Percentiles rank a stretch among this genome's conserved stretches.
phyloP scores from a whole-genome alignment of 2,888 invertebrate species.

The Hipparchia sbordonii region DNA sequence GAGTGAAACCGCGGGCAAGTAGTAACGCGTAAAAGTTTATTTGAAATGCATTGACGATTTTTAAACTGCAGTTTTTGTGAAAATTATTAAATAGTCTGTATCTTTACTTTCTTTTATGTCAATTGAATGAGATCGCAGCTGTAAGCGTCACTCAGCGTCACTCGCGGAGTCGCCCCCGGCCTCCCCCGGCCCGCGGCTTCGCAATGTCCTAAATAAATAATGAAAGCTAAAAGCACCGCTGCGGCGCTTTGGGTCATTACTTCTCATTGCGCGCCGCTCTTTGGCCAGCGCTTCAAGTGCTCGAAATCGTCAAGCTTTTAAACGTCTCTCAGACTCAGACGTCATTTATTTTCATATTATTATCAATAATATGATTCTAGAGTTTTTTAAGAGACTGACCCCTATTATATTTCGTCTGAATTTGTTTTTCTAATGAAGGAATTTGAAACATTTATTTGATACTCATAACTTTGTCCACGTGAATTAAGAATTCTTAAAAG shows the following conservation, averaged over 20 bases:
- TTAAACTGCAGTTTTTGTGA: too few species aligned
- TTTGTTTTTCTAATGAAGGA: neutral
- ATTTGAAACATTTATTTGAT: neutral
- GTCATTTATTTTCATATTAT: neutral
- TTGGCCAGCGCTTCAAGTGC: conserved; percentile 3
- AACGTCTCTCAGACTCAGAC: conserved; percentile 7
- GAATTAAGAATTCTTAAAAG: neutral
- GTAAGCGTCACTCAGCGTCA: neutral
- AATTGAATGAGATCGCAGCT: neutral
- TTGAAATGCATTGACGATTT: too few species aligned
- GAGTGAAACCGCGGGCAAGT: too few species aligned
- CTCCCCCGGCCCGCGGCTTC: neutral
- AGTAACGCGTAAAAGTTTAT: too few species aligned
- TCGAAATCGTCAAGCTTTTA: conserved; percentile 3
- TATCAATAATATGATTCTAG: neutral
- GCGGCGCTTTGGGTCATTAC: conserved; percentile 3
- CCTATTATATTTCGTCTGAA: neutral
- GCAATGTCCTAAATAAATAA: conserved; percentile 8
- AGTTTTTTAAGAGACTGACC: neutral
- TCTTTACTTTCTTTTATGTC: neutral
- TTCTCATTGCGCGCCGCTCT: conserved; percentile 2
- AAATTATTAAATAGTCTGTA: neutral
- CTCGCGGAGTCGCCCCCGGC: neutral
- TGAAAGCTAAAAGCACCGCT: conserved; percentile 10
- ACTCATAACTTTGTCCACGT: neutral